Conservation (phyloP, 2,888 invertebrate genomes). For the Dolichomitus sp. region DNA sequence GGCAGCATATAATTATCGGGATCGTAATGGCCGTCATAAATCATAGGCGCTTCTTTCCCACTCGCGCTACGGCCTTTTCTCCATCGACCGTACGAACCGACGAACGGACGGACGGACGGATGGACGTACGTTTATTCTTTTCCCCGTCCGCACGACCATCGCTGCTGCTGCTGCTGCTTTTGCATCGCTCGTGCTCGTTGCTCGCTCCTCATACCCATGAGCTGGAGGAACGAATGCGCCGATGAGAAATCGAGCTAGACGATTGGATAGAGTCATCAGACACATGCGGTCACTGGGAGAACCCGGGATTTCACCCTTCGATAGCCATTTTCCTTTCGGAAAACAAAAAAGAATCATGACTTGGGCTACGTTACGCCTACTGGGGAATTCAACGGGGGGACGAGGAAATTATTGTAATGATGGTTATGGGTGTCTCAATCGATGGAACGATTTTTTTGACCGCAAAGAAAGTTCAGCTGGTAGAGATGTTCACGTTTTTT, state of each 20-base stretch:
- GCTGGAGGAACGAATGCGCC: slow-evolving; percentile 81
- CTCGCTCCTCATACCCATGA: slow-evolving; percentile 78
- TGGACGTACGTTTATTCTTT: slow-evolving; percentile 69
- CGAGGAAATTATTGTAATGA: slow-evolving; percentile 49
- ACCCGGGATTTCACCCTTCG: slow-evolving; percentile 41
- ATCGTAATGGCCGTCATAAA: slow-evolving; percentile 85
- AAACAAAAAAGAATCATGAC: slow-evolving; percentile 16
- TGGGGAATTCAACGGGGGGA: slow-evolving; percentile 33
- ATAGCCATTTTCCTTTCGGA: slow-evolving; percentile 65
- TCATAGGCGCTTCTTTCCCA: slow-evolving; percentile 85
- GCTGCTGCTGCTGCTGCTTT: slow-evolving; percentile 22
- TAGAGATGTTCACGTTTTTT: slow-evolving; percentile 7
- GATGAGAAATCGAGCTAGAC: slow-evolving; percentile 83
- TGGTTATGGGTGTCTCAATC: slow-evolving; percentile 45
- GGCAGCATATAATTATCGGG: slow-evolving; percentile 85
- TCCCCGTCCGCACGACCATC: slow-evolving; percentile 60
- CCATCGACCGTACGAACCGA: slow-evolving; percentile 59
- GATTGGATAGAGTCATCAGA: slow-evolving; percentile 85
- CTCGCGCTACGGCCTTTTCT: slow-evolving; percentile 67
- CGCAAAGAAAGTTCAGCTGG: slow-evolving; percentile 1
- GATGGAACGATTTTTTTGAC: slow-evolving; percentile 14
- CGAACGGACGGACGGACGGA: slow-evolving; percentile 41
- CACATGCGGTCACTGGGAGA: slow-evolving; percentile 65
- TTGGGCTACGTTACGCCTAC: slow-evolving; percentile 54
- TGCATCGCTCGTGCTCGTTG: slow-evolving; percentile 46